Evolutionary conservation across 2,888 invertebrate genomes (phyloP).

Genomic region (Drosophila imparisetae): DNA sequence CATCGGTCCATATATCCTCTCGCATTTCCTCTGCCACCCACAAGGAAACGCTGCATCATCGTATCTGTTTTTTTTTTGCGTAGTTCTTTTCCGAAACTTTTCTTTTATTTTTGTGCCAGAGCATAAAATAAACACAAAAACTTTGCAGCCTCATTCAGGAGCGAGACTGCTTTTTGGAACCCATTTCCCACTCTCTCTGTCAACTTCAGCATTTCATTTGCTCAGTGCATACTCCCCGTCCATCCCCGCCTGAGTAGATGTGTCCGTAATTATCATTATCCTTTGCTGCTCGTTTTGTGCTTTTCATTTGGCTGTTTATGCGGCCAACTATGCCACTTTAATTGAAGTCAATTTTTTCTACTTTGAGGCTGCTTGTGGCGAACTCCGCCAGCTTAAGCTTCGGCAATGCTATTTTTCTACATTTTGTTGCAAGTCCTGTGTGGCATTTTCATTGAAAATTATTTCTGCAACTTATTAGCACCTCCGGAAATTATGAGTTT

Average conservation of each 20-base stretch:
- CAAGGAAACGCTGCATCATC: constrained; percentile 44
- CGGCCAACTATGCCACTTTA: constrained; percentile 76
- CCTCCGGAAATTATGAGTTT: constrained; percentile 79
- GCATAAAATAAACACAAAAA: constrained; percentile 73
- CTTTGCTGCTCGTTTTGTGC: constrained; percentile 67
- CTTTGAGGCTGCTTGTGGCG: constrained; percentile 51
- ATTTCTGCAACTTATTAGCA: constrained; percentile 78
- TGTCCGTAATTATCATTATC: constrained; percentile 74
- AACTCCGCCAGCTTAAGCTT: constrained; percentile 19
- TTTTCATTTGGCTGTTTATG: constrained; percentile 75
- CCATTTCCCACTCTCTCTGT: constrained; percentile 11
- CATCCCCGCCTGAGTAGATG: constrained; percentile 20
- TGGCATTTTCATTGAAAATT: constrained; percentile 70
- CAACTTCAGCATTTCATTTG: constrained; percentile 49
- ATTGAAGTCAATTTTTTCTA: constrained; percentile 77
- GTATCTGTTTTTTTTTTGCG: constrained; percentile 13
- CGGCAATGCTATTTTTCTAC: constrained; percentile 2
- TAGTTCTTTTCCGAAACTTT: constrained; percentile 30
- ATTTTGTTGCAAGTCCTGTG: constrained; percentile 40
- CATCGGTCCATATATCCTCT: not conserved
- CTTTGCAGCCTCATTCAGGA: constrained; percentile 69
- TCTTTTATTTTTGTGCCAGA: constrained; percentile 31
- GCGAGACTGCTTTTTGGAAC: constrained; percentile 26
- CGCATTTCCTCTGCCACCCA: constrained; percentile 34
- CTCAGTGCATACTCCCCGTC: constrained; percentile 11